phyloP scores from a whole-genome alignment of 2,113 vertebrate species.

The Onychorhynchus coronatus region DNA sequence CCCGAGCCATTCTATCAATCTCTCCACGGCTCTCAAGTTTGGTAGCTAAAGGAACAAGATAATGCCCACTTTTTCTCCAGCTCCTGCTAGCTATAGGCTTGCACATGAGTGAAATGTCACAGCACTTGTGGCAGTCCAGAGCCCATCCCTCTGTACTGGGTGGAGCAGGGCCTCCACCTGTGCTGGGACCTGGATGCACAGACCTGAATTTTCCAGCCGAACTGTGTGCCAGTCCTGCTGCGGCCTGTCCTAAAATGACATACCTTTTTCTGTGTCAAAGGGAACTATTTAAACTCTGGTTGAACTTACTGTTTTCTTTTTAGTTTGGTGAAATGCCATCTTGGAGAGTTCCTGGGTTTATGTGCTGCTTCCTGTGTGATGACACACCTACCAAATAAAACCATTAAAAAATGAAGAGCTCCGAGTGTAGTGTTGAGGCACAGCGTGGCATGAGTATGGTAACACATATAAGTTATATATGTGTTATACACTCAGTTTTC shows the following conservation, averaged over 20 bases:
- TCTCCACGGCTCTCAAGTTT: background rate
- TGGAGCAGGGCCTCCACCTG: fast-evolving
- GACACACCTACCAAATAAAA: background rate
- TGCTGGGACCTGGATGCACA: background rate
- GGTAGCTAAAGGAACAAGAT: background rate
- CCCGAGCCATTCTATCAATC: background rate
- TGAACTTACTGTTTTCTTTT: background rate
- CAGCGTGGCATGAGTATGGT: background rate
- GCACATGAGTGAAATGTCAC: background rate
- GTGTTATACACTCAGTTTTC: background rate
- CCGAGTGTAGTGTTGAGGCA: background rate
- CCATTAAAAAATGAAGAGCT: background rate
- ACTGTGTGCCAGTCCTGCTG: background rate
- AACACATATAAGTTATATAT: background rate
- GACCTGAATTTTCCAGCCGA: background rate
- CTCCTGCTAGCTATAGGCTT: background rate
- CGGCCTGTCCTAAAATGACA: background rate
- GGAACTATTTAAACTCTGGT: background rate
- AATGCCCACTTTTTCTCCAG: background rate
- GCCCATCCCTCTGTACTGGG: background rate
- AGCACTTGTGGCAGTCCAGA: fast-evolving
- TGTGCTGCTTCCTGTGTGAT: background rate
- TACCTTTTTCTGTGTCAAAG: background rate
- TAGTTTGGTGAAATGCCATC: background rate
- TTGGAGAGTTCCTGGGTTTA: background rate